Conservation (phyloP, 2,113 vertebrate species). For the Dasyurus viverrinus region DNA sequence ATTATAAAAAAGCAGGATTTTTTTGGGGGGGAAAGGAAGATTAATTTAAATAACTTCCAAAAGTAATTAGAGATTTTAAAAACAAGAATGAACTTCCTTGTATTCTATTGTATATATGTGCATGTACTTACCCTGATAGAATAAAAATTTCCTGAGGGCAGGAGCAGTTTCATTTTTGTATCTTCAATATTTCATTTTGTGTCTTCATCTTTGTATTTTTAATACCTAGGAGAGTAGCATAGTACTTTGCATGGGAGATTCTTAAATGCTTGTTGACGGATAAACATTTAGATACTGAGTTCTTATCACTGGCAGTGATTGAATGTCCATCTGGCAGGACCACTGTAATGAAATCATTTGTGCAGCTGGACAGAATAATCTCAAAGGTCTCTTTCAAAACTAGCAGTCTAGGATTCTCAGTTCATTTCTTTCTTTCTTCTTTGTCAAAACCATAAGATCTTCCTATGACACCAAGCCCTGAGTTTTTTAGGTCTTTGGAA, state of each 20-base stretch:
- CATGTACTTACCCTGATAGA: not conserved
- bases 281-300: not conserved
- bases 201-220: not conserved
- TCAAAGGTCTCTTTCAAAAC: not conserved
- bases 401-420: conserved; percentile 25
- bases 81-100: not conserved
- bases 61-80: not conserved
- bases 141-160: not conserved
- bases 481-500: conserved; percentile 25
- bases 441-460: conserved; percentile 22
- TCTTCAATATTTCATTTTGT: too few relatives aligned
- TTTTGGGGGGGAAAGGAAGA: not conserved
- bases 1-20: not conserved
- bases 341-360: not conserved
- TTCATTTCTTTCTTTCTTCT: conserved; percentile 17
- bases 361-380: not conserved
- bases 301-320: not conserved
- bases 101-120: not conserved
- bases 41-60: not conserved
- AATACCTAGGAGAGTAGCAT: not conserved
- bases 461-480: not conserved
- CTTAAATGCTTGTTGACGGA: not conserved
- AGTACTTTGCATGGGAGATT: not conserved
- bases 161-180: not conserved
- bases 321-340: not conserved